phyloP scores from a whole-genome alignment of 2,888 invertebrate species.

The Epirrita christyi region DNA sequence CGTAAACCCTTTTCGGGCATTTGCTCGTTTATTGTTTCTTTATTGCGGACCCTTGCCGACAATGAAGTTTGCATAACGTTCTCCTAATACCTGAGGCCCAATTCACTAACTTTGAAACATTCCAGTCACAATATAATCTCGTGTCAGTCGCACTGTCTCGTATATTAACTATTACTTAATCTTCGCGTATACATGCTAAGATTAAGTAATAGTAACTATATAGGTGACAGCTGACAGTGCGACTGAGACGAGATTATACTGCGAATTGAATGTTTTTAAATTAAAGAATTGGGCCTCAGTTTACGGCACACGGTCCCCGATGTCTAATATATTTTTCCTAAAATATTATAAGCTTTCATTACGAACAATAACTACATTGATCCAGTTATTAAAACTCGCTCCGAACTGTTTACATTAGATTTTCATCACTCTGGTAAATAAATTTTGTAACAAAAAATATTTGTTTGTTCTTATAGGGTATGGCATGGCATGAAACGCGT shows the following conservation, averaged over 20 bases:
- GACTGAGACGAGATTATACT: too few relatives aligned
- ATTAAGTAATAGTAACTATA: too few relatives aligned
- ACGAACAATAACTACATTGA: conserved; percentile 42
- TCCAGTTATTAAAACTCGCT: conserved; percentile 42
- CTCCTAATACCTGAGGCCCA: conserved; percentile 53
- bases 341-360: conserved; percentile 33
- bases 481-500: conserved; percentile 35
- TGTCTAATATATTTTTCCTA: conserved; percentile 47
- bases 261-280: too few relatives aligned
- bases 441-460: conserved; percentile 41
- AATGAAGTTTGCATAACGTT: conserved; percentile 68
- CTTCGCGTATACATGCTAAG: too few relatives aligned
- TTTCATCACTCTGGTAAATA: conserved; percentile 44
- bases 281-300: too few relatives aligned
- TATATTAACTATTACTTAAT: too few relatives aligned
- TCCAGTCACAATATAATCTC: too few relatives aligned
- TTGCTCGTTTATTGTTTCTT: conserved; percentile 69
- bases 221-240: too few relatives aligned
- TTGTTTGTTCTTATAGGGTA: conserved; percentile 49
- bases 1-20: conserved; percentile 70
- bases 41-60: conserved; percentile 66
- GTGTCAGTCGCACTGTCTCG: too few relatives aligned
- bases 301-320: conserved; percentile 48
- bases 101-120: too few relatives aligned
- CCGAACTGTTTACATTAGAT: conserved; percentile 48